Percentiles rank a stretch among this genome's conserved stretches.
Evolutionary conservation across 2,113 vertebrate species (phyloP).

Genomic region (Protobothrops flavoviridis): DNA sequence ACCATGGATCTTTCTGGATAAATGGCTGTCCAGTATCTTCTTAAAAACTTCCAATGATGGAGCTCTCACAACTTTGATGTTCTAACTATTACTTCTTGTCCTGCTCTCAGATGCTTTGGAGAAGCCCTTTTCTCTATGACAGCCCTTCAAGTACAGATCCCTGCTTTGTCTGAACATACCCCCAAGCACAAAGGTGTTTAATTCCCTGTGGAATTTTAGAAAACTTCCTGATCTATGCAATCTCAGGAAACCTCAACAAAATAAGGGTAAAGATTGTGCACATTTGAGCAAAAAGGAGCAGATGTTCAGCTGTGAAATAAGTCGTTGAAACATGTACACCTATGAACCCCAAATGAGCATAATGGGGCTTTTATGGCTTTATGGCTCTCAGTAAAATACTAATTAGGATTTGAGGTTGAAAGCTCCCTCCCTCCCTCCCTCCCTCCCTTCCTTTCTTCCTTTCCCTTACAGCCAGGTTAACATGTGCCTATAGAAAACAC

Average conservation of each 20-base stretch:
- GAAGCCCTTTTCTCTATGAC: background rate
- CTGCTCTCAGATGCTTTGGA: background rate
- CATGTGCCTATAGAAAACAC: constrained; percentile 17
- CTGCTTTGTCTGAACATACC: accelerated
- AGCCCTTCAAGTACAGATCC: background rate
- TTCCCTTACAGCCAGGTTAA: background rate
- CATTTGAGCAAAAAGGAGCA: constrained; percentile 11
- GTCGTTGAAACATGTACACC: constrained; percentile 40
- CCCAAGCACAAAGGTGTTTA: background rate
- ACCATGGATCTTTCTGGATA: background rate
- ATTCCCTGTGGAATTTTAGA: background rate
- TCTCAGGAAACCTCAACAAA: background rate
- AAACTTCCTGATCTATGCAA: background rate
- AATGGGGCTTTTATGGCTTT: constrained; percentile 53
- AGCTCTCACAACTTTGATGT: background rate
- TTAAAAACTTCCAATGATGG: background rate
- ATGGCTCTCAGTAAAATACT: constrained; percentile 53
- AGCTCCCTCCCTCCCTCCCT: background rate
- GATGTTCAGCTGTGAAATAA: constrained; percentile 52
- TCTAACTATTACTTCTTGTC: background rate
- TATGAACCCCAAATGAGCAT: constrained; percentile 15
- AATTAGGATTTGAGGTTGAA: constrained; percentile 44
- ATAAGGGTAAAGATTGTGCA: background rate
- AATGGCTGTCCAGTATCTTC: background rate
- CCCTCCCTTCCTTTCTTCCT: background rate